phyloP scores from a whole-genome alignment of 2,113 vertebrate species.

The Aix galericulata region DNA sequence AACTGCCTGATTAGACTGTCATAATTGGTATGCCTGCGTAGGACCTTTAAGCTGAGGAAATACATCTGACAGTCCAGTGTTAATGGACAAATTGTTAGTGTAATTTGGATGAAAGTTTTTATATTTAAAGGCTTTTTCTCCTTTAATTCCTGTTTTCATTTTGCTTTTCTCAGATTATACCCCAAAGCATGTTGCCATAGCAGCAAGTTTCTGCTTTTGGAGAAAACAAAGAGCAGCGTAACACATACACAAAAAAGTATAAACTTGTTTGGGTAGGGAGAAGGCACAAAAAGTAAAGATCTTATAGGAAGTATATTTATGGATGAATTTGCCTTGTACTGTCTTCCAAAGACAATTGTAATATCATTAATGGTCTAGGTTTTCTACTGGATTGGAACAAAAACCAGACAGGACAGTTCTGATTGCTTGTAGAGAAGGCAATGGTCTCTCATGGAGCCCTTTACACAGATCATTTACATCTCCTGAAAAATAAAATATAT shows the following conservation, averaged over 20 bases:
- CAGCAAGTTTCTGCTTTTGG: constrained; percentile 13
- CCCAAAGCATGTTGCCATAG: neutral
- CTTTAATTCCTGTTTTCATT: neutral
- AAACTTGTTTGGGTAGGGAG: neutral
- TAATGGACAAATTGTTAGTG: neutral
- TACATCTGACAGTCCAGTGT: neutral
- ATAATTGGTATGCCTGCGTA: neutral
- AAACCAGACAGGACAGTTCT: neutral
- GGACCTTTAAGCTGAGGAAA: neutral
- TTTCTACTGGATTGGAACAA: neutral
- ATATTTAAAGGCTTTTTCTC: neutral
- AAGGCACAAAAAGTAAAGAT: neutral
- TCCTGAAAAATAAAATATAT: neutral
- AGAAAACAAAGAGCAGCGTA: neutral
- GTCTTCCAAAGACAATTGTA: neutral
- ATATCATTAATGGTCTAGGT: neutral
- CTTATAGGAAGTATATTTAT: neutral
- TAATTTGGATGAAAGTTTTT: neutral
- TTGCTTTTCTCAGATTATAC: neutral
- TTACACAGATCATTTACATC: neutral
- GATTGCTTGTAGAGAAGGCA: neutral
- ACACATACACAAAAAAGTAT: neutral
- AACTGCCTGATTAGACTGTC: neutral
- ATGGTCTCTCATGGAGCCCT: neutral
- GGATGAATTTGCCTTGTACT: neutral